These are phyloP conservation scores for Dorcus parallelipipedus DNA, from an alignment of 2,888 invertebrate species.

Conservation along the genomic window DNA sequence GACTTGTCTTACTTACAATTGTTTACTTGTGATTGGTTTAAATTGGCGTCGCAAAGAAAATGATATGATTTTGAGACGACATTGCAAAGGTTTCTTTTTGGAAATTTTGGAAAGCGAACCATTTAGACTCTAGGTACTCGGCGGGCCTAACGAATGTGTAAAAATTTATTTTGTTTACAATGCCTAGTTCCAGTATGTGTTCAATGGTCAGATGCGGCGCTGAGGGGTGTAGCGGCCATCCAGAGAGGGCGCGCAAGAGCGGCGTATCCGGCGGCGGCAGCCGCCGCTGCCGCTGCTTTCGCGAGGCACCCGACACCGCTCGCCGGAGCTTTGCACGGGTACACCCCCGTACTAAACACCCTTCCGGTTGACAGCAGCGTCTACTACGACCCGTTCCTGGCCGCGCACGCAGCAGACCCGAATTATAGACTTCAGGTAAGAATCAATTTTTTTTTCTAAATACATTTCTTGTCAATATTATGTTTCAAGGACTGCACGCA, in stretches of 20 bases:
- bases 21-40: too few relatives aligned
- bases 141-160: too few relatives aligned
- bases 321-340: slow-evolving; percentile 79
- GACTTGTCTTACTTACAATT: too few relatives aligned
- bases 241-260: slow-evolving; percentile 71
- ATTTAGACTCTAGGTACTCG: too few relatives aligned
- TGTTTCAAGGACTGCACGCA: too few relatives aligned
- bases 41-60: too few relatives aligned
- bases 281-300: slow-evolving; percentile 67
- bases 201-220: slow-evolving; percentile 86
- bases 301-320: slow-evolving; percentile 66
- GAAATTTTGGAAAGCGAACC: too few relatives aligned
- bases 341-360: slow-evolving; percentile 62
- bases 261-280: slow-evolving; percentile 69
- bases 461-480: too few relatives aligned
- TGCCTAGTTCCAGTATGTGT: slow-evolving; percentile 77
- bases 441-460: slow-evolving; percentile 4
- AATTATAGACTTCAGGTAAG: slow-evolving; percentile 90
- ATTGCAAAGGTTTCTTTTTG: too few relatives aligned
- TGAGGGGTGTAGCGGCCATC: slow-evolving; percentile 81
- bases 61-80: too few relatives aligned
- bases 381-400: slow-evolving; percentile 95
- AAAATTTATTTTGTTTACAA: too few relatives aligned
- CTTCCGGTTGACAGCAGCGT: slow-evolving; percentile 65
- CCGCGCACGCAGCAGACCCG: slow-evolving; percentile 82